These are phyloP conservation scores for Tetragonisca angustula DNA, from an alignment of 2,888 invertebrate genomes.

Conservation along the genomic window DNA sequence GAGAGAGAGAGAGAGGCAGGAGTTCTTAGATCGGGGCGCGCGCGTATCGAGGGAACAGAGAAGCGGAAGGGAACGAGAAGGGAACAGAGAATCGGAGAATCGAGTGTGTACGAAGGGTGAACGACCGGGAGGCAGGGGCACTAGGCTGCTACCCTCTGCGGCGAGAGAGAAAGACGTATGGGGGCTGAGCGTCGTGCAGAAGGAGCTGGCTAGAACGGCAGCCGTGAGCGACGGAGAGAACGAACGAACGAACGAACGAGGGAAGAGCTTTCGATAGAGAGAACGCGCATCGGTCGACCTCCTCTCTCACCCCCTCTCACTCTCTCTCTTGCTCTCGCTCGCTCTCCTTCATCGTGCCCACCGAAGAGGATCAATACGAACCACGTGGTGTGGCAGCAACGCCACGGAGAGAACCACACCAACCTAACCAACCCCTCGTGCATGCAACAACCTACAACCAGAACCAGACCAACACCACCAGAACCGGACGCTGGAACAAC, in stretches of 20 bases:
- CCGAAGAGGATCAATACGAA: conserved; percentile 82
- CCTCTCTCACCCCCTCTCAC: conserved; percentile 55
- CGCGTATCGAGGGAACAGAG: conserved; percentile 7
- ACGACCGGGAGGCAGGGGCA: conserved; percentile 83
- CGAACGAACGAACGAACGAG: conserved; percentile 7
- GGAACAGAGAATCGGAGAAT: conserved; percentile 70
- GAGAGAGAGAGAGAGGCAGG: conserved; percentile 11
- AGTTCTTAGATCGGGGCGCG: conserved; percentile 64
- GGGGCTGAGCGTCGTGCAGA: conserved; percentile 41
- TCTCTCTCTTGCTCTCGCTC: conserved; percentile 41
- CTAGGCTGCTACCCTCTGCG: conserved; percentile 83
- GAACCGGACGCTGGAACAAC: neutral
- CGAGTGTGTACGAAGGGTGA: conserved; percentile 78
- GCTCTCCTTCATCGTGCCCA: conserved; percentile 74
- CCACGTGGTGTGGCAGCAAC: conserved; percentile 82
- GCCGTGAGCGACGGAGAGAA: conserved; percentile 25
- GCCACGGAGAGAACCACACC: conserved; percentile 68
- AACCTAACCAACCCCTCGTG: conserved; percentile 67
- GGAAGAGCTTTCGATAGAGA: conserved; percentile 62
- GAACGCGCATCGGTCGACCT: conserved; percentile 61
- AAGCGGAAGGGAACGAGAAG: conserved; percentile 30
- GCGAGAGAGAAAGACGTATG: conserved; percentile 64
- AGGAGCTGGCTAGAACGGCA: conserved; percentile 20
- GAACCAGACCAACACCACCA: conserved; percentile 33
- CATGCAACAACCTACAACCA: conserved; percentile 70